A percentile compares a stretch with the other conserved stretches of the same genome.
These are phyloP conservation scores for Anas bahamensis DNA, from an alignment of 2,797 vertebrate genomes.

Conservation along the genomic window DNA sequence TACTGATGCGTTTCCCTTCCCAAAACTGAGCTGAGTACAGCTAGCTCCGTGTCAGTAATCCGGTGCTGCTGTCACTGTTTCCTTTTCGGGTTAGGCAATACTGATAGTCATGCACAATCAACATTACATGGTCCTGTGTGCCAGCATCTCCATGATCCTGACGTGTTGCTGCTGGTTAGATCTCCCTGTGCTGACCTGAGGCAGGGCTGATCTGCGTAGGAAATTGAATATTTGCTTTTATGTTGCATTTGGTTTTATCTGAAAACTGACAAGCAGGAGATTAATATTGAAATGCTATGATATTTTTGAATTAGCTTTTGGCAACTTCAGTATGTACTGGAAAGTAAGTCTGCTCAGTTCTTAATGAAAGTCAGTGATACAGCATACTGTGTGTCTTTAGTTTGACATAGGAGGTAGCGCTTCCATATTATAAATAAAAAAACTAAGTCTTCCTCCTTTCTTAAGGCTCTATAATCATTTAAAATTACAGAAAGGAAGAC, in stretches of 20 bases:
- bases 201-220: neutral
- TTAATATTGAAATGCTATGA: neutral
- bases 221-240: neutral
- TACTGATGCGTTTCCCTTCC: neutral
- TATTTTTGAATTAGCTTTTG: neutral
- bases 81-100: neutral
- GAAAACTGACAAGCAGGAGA: neutral
- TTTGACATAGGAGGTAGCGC: neutral
- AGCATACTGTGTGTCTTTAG: neutral
- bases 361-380: neutral
- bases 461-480: neutral
- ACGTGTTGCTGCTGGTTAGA: fast-evolving
- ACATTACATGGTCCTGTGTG: neutral
- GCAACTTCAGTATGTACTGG: neutral
- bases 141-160: neutral
- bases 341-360: neutral
- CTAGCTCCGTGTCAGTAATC: too few species aligned
- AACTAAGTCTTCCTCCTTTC: neutral
- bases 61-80: neutral
- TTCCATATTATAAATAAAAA: neutral
- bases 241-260: neutral
- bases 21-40: neutral
- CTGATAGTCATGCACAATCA: neutral
- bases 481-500: neutral
- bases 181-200: neutral